phyloP scores from a whole-genome alignment of 2,888 invertebrate species.

The Eucriotettix oculatus region DNA sequence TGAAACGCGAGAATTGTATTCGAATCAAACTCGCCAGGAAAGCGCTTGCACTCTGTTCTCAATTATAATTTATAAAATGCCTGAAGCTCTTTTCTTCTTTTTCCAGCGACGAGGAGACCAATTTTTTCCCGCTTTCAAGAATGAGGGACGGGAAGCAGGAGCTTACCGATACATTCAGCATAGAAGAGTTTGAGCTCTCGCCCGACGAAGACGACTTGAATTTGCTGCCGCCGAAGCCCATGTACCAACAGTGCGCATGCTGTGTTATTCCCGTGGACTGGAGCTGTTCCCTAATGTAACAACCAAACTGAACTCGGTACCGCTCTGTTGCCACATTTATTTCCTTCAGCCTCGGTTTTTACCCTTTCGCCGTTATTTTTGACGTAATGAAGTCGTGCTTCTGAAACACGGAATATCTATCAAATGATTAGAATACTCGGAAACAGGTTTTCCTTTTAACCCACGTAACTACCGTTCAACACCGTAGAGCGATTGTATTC shows the following conservation, averaged over 20 bases:
- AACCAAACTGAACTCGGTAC: background rate
- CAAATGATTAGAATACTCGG: too few species aligned
- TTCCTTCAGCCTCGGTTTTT: too few species aligned
- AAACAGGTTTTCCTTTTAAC: too few species aligned
- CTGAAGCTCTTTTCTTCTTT: background rate
- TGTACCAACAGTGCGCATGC: slow-evolving; percentile 27
- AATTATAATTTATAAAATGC: background rate
- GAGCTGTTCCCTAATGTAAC: slow-evolving; percentile 12
- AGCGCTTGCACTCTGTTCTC: background rate
- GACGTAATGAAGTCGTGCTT: too few species aligned
- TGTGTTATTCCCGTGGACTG: slow-evolving; percentile 18
- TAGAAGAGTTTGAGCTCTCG: slow-evolving; percentile 35
- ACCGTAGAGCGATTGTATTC: too few species aligned
- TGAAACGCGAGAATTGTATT: too few species aligned
- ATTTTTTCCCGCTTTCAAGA: slow-evolving; percentile 32
- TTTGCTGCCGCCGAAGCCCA: slow-evolving; percentile 29
- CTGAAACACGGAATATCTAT: too few species aligned
- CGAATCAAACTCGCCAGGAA: too few species aligned
- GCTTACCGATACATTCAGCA: slow-evolving; percentile 37
- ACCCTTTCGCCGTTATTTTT: too few species aligned
- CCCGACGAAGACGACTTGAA: slow-evolving; percentile 32
- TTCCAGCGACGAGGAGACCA: slow-evolving; percentile 33
- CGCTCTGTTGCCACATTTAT: too few species aligned
- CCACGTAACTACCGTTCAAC: too few species aligned
- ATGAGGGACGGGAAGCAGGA: slow-evolving; percentile 28